Base-by-base conservation (phyloP, 2,888 invertebrate genomes). In the Agapetus fuscipes region DNA sequence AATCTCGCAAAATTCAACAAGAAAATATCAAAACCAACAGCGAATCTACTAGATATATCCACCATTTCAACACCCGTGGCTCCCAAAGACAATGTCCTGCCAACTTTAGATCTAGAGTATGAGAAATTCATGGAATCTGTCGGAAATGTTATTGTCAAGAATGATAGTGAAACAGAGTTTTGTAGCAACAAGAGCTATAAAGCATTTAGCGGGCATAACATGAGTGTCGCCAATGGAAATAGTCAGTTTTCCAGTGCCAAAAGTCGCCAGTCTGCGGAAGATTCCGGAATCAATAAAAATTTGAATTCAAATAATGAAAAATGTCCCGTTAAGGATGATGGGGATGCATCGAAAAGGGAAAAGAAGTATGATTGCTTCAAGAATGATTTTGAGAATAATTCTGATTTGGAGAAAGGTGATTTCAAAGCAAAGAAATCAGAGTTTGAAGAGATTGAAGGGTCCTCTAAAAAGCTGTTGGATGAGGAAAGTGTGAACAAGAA, bases 81-180 rank as follows among this genome's bases (percentile, higher is more conserved):
- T 9, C 4, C 9, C 20, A 9, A 4, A 20, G 20, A 20, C 20
- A 9, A 9, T 20, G 20, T 20, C 5, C 28, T 17, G 7, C 34
- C 41, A 1, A 36, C 45, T 9, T 27, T 48, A 17, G 46, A 45
- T 41, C 34, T 40, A 5, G 48, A 48, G 17, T 48, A 48, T 34
- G 44, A 46, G 20, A 46, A 46, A 34, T 70, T 70, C 42, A 68
- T 70, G 67, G 57, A 66, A 48, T 64, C 68, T 0, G 67, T 70
- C 0, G 62, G 66, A 61, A 63, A 66, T 0, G 66, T 66, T 9
- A 58, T 55, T 2, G 36, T 52, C 0, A 59, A 58, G 11, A 34
- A 39, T 6, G 27, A 30, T 5, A 30, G 20, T 10, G 34, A 20
- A 13, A n/a, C n/a, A n/a, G n/a, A n/a, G n/a, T n/a, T n/a, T n/a